Conservation (phyloP, 92 coral and sea anemone species). For the Heliopora coerulea region DNA sequence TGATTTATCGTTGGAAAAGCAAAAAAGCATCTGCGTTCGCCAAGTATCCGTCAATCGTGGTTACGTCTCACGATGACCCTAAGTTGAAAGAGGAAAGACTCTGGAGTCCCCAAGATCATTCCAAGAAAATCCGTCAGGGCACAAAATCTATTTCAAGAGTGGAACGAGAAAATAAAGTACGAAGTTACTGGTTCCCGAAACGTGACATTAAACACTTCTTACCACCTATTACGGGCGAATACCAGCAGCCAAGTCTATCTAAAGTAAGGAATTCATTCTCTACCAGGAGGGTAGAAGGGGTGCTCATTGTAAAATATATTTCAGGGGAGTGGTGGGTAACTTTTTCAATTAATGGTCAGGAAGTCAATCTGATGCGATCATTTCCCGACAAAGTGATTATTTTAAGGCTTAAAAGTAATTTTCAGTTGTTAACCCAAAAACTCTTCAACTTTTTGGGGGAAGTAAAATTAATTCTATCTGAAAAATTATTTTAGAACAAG, state of each 20-base stretch:
- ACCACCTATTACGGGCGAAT: slow-evolving; percentile 22
- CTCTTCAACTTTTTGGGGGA: too few relatives aligned
- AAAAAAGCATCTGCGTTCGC: neutral
- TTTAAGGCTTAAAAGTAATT: too few relatives aligned
- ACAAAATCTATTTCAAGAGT: neutral
- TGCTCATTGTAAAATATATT: too few relatives aligned
- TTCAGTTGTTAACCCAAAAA: too few relatives aligned
- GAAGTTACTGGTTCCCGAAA: slow-evolving; percentile 45
- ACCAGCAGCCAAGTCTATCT: slow-evolving; percentile 19
- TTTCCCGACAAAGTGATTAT: too few relatives aligned
- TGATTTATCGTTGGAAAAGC: slow-evolving; percentile 29
- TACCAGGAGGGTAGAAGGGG: too few relatives aligned
- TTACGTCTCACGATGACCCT: slow-evolving; percentile 34
- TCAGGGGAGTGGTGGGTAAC: too few relatives aligned
- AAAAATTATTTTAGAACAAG: too few relatives aligned
- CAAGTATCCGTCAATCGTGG: slow-evolving; percentile 29
- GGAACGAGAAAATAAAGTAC: slow-evolving; percentile 2
- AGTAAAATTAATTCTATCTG: too few relatives aligned
- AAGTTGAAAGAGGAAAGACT: slow-evolving; percentile 36
- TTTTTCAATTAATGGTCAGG: too few relatives aligned
- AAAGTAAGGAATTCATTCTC: slow-evolving; percentile 9
- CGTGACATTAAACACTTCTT: slow-evolving; percentile 35
- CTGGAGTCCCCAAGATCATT: slow-evolving; percentile 15
- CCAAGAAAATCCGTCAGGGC: neutral
- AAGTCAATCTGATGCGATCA: too few relatives aligned